phyloP scores from a whole-genome alignment of 2,113 vertebrate species.

The Panthera uncia region DNA sequence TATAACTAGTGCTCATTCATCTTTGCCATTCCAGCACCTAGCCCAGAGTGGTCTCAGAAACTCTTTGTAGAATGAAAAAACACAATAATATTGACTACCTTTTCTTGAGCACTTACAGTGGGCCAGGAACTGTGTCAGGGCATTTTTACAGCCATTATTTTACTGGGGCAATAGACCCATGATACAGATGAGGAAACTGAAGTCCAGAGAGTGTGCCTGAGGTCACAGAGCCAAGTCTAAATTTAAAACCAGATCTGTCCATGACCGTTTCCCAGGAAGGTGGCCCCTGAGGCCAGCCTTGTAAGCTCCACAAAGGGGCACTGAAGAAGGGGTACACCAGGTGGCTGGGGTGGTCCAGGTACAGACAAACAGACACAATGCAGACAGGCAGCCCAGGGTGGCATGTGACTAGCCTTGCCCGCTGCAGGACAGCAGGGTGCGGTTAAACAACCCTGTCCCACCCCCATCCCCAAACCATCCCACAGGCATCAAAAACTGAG shows the following conservation, averaged over 20 bases:
- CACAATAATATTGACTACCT: background rate
- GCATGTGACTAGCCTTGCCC: background rate
- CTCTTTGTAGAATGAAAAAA: background rate
- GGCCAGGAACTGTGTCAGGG: background rate
- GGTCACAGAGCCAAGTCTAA: background rate
- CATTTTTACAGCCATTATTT: background rate
- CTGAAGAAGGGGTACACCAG: background rate
- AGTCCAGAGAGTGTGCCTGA: conserved; percentile 43
- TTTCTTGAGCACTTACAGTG: background rate
- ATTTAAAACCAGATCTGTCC: conserved; percentile 11
- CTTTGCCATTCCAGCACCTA: background rate
- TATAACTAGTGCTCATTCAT: background rate
- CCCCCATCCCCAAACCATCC: background rate
- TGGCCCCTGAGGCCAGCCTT: background rate
- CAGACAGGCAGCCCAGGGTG: background rate
- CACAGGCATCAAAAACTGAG: conserved; percentile 18
- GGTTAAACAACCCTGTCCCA: background rate
- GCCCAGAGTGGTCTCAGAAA: background rate
- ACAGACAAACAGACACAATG: background rate
- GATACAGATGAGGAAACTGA: conserved; percentile 13
- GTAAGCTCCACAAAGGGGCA: background rate
- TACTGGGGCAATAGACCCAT: background rate
- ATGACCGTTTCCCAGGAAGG: background rate
- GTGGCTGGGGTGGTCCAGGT: background rate
- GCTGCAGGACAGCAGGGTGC: background rate